Conservation (phyloP, 2,888 invertebrate genomes). For the Byasa hedistus region DNA sequence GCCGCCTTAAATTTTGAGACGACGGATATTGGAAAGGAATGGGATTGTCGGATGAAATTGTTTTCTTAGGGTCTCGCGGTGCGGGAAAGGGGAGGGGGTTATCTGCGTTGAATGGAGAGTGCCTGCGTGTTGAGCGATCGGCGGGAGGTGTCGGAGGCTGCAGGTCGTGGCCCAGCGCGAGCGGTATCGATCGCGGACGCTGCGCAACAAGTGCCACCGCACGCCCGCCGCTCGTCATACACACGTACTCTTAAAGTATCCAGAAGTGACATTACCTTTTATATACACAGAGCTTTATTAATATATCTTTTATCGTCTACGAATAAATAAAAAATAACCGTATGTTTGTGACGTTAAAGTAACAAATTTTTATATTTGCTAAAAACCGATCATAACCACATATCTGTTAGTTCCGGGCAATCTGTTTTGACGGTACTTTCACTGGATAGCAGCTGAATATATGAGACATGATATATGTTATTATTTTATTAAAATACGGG, state of each 20-base stretch:
- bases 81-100: constrained; percentile 33
- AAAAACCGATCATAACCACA: no score
- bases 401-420: no score
- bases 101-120: constrained; percentile 45
- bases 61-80: constrained; percentile 22
- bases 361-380: no score
- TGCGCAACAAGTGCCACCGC: constrained; percentile 71
- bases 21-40: constrained; percentile 25
- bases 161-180: constrained; percentile 38
- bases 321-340: no score
- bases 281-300: not conserved
- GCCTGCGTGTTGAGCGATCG: constrained; percentile 36
- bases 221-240: constrained; percentile 21
- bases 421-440: no score
- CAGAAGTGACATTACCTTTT: not conserved
- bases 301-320: no score
- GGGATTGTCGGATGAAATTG: constrained; percentile 35
- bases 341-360: no score
- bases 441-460: no score
- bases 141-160: constrained; percentile 41
- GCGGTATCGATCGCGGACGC: constrained; percentile 61
- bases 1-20: constrained; percentile 22
- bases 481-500: no score
- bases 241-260: constrained; percentile 7
- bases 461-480: no score